Evolutionary conservation across 2,888 invertebrate genomes (phyloP), one percentile per base, ranked within the genome.

Genomic region (Barypeithes pellucidus): DNA sequence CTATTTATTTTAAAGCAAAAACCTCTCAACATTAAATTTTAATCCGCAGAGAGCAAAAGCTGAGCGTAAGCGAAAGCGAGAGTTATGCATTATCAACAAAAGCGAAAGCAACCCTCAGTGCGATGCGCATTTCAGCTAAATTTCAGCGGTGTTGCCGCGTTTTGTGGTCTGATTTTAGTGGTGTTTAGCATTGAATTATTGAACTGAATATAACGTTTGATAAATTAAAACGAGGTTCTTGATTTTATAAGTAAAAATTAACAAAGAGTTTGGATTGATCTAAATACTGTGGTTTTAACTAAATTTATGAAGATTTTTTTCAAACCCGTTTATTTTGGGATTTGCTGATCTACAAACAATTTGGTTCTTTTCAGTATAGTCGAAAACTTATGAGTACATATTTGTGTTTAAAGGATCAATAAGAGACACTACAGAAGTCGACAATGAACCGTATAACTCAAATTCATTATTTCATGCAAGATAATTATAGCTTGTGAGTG

Each of bases 21-120:
- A 52, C 14, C 29, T 52, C 52, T 52, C 47, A 43, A 67, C 45
- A 63, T 71, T 63, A 74, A 70, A 74, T 71, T 74, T 67, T 60
- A 67, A 65, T 73, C 60, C 65, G 59, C 41, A 52, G 74, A 75
- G 67, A 67, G 75, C 74, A 59, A 69, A 74, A 74, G 71, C 67
- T 50, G 54, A 76, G 78, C 78, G 77, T 76, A 76, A 73, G 71
- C 73, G 75, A 75, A 73, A 73, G 59, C 75, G 72, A 75, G 68
- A 75, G 75, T 75, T 75, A 67, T 72, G 72, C 73, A 75, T 75
- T 68, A 70, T 71, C 70, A 71, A 66, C 71, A 67, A 76, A 71
- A 76, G 73, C 73, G 73, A 73, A 73, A 75, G 73, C 70, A 67
- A 73, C 75, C 72, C 67, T 45, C 63, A 33, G 36, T 47, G 54